These are phyloP conservation scores for Ochropacha duplaris DNA, from an alignment of 2,888 invertebrate genomes.

Conservation along the genomic window DNA sequence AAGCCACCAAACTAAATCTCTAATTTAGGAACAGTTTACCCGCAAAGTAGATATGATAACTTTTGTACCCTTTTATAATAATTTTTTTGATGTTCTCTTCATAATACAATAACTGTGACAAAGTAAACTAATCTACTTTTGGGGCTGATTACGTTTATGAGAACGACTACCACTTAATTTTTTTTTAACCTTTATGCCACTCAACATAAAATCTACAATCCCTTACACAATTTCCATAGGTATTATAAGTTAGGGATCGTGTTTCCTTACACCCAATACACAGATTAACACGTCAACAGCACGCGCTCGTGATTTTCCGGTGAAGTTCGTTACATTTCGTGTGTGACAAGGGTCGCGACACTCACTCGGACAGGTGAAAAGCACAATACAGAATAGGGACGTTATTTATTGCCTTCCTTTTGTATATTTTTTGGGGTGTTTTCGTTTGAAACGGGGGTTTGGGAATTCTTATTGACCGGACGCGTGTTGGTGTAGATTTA, in stretches of 20 bases:
- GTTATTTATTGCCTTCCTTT: background rate
- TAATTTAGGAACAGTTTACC: too few species aligned
- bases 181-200: background rate
- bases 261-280: background rate
- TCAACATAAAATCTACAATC: background rate
- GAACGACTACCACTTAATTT: too few species aligned
- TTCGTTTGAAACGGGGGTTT: background rate
- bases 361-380: conserved; percentile 1
- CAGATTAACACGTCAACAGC: background rate
- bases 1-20: too few species aligned
- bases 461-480: background rate
- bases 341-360: background rate
- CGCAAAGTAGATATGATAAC: too few species aligned
- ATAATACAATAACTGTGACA: too few species aligned
- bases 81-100: too few species aligned
- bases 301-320: background rate
- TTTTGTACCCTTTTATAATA: too few species aligned
- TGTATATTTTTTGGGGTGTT: background rate
- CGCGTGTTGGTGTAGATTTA: background rate
- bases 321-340: background rate
- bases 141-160: too few species aligned
- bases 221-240: background rate
- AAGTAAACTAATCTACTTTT: too few species aligned
- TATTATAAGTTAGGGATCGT: background rate
- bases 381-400: background rate